Percentiles rank a stretch among this genome's conserved stretches.
These are phyloP conservation scores for Cossypha polioptera DNA, from an alignment of 2,797 vertebrate species.

Conservation along the genomic window DNA sequence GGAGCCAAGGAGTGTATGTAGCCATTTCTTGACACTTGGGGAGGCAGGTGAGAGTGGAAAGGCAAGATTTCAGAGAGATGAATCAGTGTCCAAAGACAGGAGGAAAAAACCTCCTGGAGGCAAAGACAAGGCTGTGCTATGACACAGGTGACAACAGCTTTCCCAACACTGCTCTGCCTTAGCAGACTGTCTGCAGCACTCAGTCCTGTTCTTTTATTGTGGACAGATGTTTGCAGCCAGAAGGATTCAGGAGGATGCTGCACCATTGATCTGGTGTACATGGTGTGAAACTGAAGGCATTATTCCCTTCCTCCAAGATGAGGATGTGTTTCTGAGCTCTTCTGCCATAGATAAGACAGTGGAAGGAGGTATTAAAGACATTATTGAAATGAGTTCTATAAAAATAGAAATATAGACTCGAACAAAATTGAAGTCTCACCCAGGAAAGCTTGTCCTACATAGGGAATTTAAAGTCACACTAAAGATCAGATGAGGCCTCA, in stretches of 20 bases:
- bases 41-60: neutral
- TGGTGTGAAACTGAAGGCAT: neutral
- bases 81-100: neutral
- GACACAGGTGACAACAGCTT: neutral
- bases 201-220: neutral
- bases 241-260: neutral
- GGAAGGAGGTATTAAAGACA: neutral
- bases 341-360: neutral
- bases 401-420: neutral
- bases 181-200: neutral
- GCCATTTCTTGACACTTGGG: neutral
- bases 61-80: neutral
- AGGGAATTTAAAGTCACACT: neutral
- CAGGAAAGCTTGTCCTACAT: neutral
- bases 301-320: neutral
- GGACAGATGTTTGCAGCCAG: neutral
- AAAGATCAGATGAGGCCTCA: neutral
- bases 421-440: neutral
- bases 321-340: neutral
- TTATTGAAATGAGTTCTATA: conserved; percentile 1
- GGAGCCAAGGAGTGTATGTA: neutral
- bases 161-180: neutral
- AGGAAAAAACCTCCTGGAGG: neutral
- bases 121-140: neutral
- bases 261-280: neutral